Evolutionary conservation across 2,113 vertebrate genomes (phyloP), one percentile per base, ranked within the genome.

Genomic region (Nothoprocta pentlandii): DNA sequence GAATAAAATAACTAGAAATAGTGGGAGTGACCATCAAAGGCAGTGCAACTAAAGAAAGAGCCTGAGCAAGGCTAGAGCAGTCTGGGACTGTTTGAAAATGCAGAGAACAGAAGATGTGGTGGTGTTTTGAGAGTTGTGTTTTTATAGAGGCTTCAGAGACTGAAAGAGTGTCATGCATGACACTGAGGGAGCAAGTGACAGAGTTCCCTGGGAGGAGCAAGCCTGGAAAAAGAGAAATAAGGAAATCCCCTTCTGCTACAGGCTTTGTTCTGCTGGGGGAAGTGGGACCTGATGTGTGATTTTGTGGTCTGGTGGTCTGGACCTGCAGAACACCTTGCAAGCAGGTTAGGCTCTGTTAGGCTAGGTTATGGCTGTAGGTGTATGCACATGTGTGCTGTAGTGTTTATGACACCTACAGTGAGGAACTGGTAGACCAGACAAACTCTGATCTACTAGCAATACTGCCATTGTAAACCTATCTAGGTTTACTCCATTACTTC

Each of bases 401-500:
- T 26, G n/a, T 80, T 89, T 16, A 8, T 22, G 36, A 76, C 56
- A 28, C 15, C 41, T 51, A 2, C 3, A 56, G 26, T 16, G 49
- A 59, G 12, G 23, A 92, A n/a, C 47, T 76, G 32, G 12, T 20
- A 71, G 83, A 86, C n/a, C 12, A 73, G 66, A 20, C 54, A 12
- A 82, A 74, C 54, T 59, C 69, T 77, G 53, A 39, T 54, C 5
- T 6, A 36, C n/a, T n/a, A n/a, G n/a, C 26, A 69, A 32, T 26
- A 34, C 1, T 73, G 42, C 28, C 62, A 30, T 62, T 85, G 92
- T 85, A 74, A 26, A 62, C 66, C 26, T 54, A 76, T 95, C 82
- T 74, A 26, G 54, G 4, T 54, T 87, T 80, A 75, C 14, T 91
- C 16, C 9, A 5, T 67, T 78, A 54, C 6, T 21, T 71, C 49